Percentiles rank a stretch among this genome's conserved stretches.
These are phyloP conservation scores for Antheraea pernyi DNA, from an alignment of 1,140 invertebrate species.

Conservation along the genomic window DNA sequence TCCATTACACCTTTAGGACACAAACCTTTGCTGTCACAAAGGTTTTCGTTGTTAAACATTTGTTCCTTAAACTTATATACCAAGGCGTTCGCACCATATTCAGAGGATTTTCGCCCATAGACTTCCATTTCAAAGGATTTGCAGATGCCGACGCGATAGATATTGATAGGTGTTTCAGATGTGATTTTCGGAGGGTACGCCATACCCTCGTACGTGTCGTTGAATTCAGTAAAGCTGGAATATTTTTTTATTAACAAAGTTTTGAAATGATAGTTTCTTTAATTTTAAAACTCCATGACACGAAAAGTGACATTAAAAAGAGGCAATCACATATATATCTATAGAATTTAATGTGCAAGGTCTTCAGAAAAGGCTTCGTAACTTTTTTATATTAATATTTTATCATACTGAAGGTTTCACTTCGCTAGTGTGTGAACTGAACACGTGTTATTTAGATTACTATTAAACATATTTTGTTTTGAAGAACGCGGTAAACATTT, in stretches of 20 bases:
- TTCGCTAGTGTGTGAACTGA: too few relatives aligned
- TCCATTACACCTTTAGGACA: conserved; percentile 21
- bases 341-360: too few relatives aligned
- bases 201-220: conserved; percentile 25
- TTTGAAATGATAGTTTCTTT: not conserved
- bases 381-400: too few relatives aligned
- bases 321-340: too few relatives aligned
- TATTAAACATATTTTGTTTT: too few relatives aligned
- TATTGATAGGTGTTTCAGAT: conserved; percentile 18
- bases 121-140: conserved; percentile 17
- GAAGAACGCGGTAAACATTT: too few relatives aligned
- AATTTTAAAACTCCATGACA: too few relatives aligned
- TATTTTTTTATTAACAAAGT: too few relatives aligned
- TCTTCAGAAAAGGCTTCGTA: too few relatives aligned
- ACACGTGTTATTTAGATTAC: too few relatives aligned
- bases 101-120: conserved; percentile 11
- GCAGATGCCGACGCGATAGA: conserved; percentile 19
- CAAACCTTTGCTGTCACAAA: conserved; percentile 5
- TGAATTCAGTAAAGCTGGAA: conserved; percentile 8
- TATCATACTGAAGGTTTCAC: too few relatives aligned
- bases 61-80: conserved; percentile 20
- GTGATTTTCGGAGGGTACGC: conserved; percentile 17
- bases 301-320: too few relatives aligned
- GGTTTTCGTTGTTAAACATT: conserved; percentile 4
- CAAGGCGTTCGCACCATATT: conserved; percentile 20